Evolutionary conservation across 2,888 invertebrate genomes (phyloP).

Genomic region (Eumerus sabulonum): DNA sequence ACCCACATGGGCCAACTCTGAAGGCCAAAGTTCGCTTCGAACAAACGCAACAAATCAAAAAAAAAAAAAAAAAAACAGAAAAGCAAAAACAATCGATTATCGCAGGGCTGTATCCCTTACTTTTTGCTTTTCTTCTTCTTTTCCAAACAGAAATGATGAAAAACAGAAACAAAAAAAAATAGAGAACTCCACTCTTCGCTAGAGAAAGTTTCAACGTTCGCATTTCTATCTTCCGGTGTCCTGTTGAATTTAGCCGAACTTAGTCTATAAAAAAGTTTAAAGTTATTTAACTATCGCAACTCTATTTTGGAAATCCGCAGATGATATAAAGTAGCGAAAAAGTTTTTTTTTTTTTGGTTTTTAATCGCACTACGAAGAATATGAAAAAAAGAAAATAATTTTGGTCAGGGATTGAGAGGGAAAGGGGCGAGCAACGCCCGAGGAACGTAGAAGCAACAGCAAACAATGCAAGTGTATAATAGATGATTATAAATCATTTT

Average conservation of each 20-base stretch:
- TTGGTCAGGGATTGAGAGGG: not conserved
- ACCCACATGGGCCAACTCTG: constrained; percentile 55
- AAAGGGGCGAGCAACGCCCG: constrained; percentile 11
- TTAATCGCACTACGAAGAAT: constrained; percentile 26
- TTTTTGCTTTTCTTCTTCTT: constrained; percentile 8
- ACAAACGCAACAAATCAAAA: too few species aligned
- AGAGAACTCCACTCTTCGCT: constrained; percentile 26
- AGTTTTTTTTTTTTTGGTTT: constrained; percentile 28
- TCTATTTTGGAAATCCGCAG: constrained; percentile 68
- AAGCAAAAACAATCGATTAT: constrained; percentile 62
- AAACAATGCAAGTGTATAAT: constrained; percentile 53
- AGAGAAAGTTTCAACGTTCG: constrained; percentile 49
- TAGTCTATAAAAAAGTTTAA: constrained; percentile 66
- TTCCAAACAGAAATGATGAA: constrained; percentile 6
- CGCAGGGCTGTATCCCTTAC: constrained; percentile 31
- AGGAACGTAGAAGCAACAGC: constrained; percentile 51
- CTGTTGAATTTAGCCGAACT: constrained; percentile 65
- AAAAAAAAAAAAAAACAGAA: constrained; percentile 14
- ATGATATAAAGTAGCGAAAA: constrained; percentile 68
- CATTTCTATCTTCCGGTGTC: constrained; percentile 55
- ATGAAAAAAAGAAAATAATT: constrained; percentile 37
- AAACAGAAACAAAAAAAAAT: constrained; percentile 34
- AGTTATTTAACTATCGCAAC: constrained; percentile 69
- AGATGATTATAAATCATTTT: constrained; percentile 65
- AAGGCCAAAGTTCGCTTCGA: constrained; percentile 49